Evolutionary conservation across 2,888 invertebrate genomes (phyloP).

Genomic region (Lithosia quadra): DNA sequence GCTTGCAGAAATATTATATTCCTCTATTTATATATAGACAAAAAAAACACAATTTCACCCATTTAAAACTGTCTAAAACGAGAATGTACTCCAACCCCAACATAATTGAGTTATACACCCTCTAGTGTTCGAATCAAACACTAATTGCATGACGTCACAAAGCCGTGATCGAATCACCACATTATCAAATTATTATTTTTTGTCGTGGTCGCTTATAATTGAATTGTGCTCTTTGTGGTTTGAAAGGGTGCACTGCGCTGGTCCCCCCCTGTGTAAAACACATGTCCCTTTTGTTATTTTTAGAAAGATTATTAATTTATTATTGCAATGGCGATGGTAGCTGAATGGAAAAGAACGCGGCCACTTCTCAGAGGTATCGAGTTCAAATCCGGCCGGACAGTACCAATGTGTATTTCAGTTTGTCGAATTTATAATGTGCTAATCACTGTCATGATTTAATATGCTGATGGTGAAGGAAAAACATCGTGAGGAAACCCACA

Average conservation of each 20-base stretch:
- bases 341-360: too few relatives aligned
- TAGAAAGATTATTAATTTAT: slow-evolving; percentile 33
- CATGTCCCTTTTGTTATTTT: slow-evolving; percentile 34
- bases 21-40: neutral
- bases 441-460: too few relatives aligned
- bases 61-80: slow-evolving; percentile 39
- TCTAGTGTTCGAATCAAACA: slow-evolving; percentile 59
- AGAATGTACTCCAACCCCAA: slow-evolving; percentile 40
- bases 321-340: too few relatives aligned
- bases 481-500: too few relatives aligned
- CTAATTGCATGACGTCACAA: slow-evolving; percentile 74
- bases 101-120: slow-evolving; percentile 61
- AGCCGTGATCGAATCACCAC: slow-evolving; percentile 72
- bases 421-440: too few relatives aligned
- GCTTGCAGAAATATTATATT: slow-evolving; percentile 9
- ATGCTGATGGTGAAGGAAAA: too few relatives aligned
- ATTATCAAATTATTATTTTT: slow-evolving; percentile 75
- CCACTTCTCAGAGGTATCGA: too few relatives aligned
- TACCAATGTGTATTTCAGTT: too few relatives aligned
- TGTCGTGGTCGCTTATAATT: slow-evolving; percentile 41
- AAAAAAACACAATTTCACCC: slow-evolving; percentile 24
- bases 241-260: slow-evolving; percentile 26
- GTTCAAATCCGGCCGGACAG: too few relatives aligned
- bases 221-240: slow-evolving; percentile 64
- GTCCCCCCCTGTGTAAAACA: slow-evolving; percentile 40